These are phyloP conservation scores for Schizopygopsis malacanthus DNA, from an alignment of 2,797 vertebrate species.

Conservation along the genomic window DNA sequence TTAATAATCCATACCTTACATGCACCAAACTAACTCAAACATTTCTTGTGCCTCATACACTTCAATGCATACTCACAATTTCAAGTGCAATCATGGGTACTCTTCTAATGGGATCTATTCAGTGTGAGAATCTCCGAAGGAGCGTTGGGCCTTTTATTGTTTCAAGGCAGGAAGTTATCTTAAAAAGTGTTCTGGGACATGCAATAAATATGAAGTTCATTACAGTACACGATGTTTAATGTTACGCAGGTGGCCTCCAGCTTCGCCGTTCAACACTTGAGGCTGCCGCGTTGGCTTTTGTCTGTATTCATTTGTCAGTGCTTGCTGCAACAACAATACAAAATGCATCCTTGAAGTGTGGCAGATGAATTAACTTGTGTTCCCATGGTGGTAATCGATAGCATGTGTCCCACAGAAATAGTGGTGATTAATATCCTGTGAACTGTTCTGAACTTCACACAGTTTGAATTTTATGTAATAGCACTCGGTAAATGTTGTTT, in stretches of 20 bases:
- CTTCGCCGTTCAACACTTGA: slow-evolving; percentile 18
- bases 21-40: not conserved
- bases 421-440: slow-evolving; percentile 20
- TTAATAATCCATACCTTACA: not conserved
- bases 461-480: slow-evolving; percentile 35
- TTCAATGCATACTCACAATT: not conserved
- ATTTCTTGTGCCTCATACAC: not conserved
- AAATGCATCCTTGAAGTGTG: slow-evolving; percentile 46
- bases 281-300: slow-evolving; percentile 13
- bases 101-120: slow-evolving; percentile 14
- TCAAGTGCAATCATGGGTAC: slow-evolving; percentile 6
- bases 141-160: not conserved
- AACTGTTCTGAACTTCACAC: slow-evolving; percentile 39
- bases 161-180: slow-evolving; percentile 14
- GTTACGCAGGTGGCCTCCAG: slow-evolving; percentile 35
- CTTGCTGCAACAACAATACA: slow-evolving; percentile 8
- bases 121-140: not conserved
- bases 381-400: slow-evolving; percentile 37
- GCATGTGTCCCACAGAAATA: slow-evolving; percentile 29
- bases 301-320: slow-evolving; percentile 27
- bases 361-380: slow-evolving; percentile 40
- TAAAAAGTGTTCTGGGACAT: slow-evolving; percentile 43
- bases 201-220: slow-evolving; percentile 39
- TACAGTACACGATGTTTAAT: slow-evolving; percentile 26
- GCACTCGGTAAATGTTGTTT: slow-evolving; percentile 36